A percentile compares a stretch with the other conserved stretches of the same genome.
These are phyloP conservation scores for Hylaea fasciaria DNA, from an alignment of 2,888 invertebrate genomes.

Conservation along the genomic window DNA sequence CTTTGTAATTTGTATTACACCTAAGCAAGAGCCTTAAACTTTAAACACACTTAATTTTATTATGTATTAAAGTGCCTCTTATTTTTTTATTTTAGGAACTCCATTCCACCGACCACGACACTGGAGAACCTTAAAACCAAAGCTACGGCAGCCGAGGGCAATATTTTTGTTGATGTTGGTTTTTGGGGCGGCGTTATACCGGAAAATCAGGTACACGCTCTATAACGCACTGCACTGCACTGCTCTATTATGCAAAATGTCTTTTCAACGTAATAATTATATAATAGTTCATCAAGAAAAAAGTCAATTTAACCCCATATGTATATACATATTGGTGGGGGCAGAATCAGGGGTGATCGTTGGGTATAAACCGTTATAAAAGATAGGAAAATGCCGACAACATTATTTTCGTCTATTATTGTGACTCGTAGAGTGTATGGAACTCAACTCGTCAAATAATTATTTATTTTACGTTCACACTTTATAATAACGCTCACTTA, in stretches of 20 bases:
- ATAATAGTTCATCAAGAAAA: too few relatives aligned
- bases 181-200: slow-evolving; percentile 93
- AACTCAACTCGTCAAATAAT: too few relatives aligned
- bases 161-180: slow-evolving; percentile 88
- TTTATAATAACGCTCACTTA: background rate
- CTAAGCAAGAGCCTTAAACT: slow-evolving; percentile 3
- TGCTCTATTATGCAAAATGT: background rate
- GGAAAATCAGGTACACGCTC: slow-evolving; percentile 82
- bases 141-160: slow-evolving; percentile 83
- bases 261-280: background rate
- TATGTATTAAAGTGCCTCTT: slow-evolving; percentile 12
- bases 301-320: too few relatives aligned
- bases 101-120: slow-evolving; percentile 89
- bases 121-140: slow-evolving; percentile 86
- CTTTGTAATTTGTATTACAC: too few relatives aligned
- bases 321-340: too few relatives aligned
- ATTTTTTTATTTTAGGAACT: slow-evolving; percentile 84
- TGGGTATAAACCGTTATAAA: too few relatives aligned
- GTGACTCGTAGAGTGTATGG: too few relatives aligned
- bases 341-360: too few relatives aligned
- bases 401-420: too few relatives aligned
- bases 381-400: too few relatives aligned
- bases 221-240: too few relatives aligned
- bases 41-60: slow-evolving; percentile 14
- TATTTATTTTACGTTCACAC: too few relatives aligned